Percentiles rank a stretch among this genome's conserved stretches.
Evolutionary conservation across 2,113 vertebrate genomes (phyloP).

Genomic region (Heliornis fulica): DNA sequence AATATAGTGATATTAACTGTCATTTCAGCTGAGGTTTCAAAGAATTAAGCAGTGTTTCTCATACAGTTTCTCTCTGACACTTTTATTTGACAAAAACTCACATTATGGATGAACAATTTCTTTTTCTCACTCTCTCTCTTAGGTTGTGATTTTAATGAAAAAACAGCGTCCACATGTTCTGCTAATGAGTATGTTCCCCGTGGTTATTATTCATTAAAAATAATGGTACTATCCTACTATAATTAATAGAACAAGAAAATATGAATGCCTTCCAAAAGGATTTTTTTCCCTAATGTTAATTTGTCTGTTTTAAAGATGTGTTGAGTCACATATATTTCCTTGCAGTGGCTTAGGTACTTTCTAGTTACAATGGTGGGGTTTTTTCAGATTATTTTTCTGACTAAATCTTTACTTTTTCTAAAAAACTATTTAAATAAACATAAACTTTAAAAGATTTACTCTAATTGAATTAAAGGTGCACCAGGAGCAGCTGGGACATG

Average conservation of each 20-base stretch:
- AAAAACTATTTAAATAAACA: not conserved
- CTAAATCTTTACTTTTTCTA: not conserved
- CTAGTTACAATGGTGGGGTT: not conserved
- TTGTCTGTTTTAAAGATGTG: not conserved
- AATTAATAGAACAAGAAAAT: not conserved
- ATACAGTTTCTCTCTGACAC: not conserved
- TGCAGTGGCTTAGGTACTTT: not conserved
- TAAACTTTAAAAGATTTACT: not conserved
- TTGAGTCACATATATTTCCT: not conserved
- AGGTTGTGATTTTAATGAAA: too few relatives aligned
- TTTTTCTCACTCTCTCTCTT: not conserved
- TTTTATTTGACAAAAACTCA: not conserved
- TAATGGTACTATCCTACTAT: not conserved
- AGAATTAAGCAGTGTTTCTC: not conserved
- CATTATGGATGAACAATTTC: not conserved
- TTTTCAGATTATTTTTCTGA: not conserved
- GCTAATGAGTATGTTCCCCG: not conserved
- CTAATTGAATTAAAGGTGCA: not conserved
- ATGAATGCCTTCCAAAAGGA: not conserved
- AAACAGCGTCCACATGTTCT: rapidly evolving
- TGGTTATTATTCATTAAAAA: not conserved
- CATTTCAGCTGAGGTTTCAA: not conserved
- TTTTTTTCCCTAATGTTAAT: not conserved
- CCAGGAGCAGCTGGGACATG: not conserved
- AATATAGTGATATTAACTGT: not conserved